These are phyloP conservation scores for Danio aesculapii DNA, from an alignment of 2,797 vertebrate genomes.

Conservation along the genomic window DNA sequence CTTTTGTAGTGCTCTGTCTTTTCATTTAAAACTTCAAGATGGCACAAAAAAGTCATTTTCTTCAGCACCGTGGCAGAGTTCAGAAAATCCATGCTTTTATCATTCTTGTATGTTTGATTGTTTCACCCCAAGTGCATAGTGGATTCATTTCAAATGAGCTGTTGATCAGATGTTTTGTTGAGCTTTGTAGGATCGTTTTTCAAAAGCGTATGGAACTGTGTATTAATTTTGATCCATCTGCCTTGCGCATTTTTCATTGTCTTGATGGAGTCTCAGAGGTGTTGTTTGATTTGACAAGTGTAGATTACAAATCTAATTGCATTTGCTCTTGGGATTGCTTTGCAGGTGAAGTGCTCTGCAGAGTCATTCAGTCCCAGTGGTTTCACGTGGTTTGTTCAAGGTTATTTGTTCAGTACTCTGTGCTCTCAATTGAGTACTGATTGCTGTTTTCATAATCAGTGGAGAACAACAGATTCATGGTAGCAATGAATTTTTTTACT, in stretches of 20 bases:
- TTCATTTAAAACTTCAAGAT: neutral
- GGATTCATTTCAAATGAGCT: conserved; percentile 7
- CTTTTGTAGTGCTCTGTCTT: neutral
- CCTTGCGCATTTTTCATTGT: conserved; percentile 34
- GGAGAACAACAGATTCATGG: conserved; percentile 15
- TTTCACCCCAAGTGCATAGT: neutral
- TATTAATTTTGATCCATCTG: conserved; percentile 34
- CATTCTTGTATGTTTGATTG: conserved; percentile 13
- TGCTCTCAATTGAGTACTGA: neutral
- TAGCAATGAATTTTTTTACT: neutral
- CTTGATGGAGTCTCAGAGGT: conserved; percentile 36
- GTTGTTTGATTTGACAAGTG: conserved; percentile 18
- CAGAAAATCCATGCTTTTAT: neutral
- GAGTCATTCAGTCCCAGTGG: conserved; percentile 15
- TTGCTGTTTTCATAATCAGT: neutral
- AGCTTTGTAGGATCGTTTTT: conserved; percentile 6
- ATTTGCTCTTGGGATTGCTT: conserved; percentile 28
- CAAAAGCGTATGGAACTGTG: neutral
- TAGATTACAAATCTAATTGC: conserved; percentile 45
- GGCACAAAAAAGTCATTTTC: neutral
- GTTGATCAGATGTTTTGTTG: neutral
- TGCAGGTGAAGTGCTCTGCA: conserved; percentile 22
- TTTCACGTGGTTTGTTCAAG: neutral
- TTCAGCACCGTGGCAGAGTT: neutral
- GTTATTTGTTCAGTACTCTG: conserved; percentile 12